Percentiles rank a stretch among this genome's conserved stretches.
phyloP scores from a whole-genome alignment of 1,140 invertebrate genomes.

The Anastrepha ludens region DNA sequence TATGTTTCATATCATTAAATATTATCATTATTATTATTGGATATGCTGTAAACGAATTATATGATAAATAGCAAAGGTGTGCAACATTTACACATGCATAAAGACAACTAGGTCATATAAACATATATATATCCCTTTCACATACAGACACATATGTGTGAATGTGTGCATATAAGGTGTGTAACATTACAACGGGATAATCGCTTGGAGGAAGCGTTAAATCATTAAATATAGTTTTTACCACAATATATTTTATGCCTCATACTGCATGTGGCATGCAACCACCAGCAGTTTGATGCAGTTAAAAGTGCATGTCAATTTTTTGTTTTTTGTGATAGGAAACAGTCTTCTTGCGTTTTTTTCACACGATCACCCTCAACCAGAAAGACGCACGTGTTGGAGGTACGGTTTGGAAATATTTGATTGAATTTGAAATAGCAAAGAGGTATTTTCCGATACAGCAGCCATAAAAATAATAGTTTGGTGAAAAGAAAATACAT shows the following conservation, averaged over 20 bases:
- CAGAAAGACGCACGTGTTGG: too few species aligned
- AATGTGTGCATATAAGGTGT: neutral
- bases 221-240: neutral
- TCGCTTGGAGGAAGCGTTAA: neutral
- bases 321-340: too few species aligned
- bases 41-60: neutral
- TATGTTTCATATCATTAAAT: neutral
- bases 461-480: too few species aligned
- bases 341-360: too few species aligned
- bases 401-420: too few species aligned
- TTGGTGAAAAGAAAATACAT: too few species aligned
- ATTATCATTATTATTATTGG: constrained; percentile 31
- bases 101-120: neutral
- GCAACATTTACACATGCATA: neutral
- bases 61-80: constrained; percentile 30
- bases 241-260: neutral
- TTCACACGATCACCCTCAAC: too few species aligned
- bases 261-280: neutral
- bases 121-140: neutral
- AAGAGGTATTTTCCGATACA: too few species aligned
- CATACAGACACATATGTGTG: neutral
- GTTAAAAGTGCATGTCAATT: neutral
- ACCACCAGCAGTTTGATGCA: neutral
- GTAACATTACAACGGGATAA: neutral
- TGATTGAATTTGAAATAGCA: too few species aligned